A percentile compares a stretch with the other conserved stretches of the same genome.
phyloP scores from a whole-genome alignment of 2,113 vertebrate genomes.

The Phylloscopus trochiloides region DNA sequence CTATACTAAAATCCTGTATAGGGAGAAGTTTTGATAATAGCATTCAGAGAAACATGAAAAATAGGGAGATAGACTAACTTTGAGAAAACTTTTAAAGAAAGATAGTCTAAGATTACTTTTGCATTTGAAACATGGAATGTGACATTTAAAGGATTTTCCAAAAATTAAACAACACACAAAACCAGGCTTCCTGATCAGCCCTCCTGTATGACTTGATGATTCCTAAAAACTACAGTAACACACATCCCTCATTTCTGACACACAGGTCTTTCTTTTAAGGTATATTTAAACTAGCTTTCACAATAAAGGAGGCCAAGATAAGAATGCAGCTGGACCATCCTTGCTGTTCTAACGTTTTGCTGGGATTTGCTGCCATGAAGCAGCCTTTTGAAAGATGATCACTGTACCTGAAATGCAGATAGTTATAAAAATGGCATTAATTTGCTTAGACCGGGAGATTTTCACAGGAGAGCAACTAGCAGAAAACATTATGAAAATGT shows the following conservation, averaged over 20 bases:
- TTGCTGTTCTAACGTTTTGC: not conserved
- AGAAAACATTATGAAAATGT: constrained; percentile 99
- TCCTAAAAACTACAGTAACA: not conserved
- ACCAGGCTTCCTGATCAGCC: not conserved
- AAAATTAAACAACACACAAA: not conserved
- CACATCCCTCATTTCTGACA: not conserved
- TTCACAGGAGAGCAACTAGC: constrained; percentile 99
- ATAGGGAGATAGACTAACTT: not conserved
- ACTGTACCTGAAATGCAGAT: constrained; percentile 89
- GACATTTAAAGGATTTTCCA: not conserved
- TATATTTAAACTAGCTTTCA: not conserved
- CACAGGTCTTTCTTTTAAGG: not conserved
- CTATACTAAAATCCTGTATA: not conserved
- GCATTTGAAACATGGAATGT: not conserved
- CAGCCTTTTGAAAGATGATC: constrained; percentile 64
- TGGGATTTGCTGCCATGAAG: not conserved
- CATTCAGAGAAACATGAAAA: not conserved
- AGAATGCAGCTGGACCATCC: not conserved
- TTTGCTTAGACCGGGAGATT: constrained; percentile 97
- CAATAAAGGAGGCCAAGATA: not conserved
- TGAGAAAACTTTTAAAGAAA: not conserved
- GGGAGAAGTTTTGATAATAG: not conserved
- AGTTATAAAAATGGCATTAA: constrained; percentile 95
- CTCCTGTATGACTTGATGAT: not conserved
- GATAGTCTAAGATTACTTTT: not conserved